Percentiles rank a stretch among this genome's conserved stretches.
Conservation (phyloP, 1,140 invertebrate genomes). For the Polypedilum vanderplanki region DNA sequence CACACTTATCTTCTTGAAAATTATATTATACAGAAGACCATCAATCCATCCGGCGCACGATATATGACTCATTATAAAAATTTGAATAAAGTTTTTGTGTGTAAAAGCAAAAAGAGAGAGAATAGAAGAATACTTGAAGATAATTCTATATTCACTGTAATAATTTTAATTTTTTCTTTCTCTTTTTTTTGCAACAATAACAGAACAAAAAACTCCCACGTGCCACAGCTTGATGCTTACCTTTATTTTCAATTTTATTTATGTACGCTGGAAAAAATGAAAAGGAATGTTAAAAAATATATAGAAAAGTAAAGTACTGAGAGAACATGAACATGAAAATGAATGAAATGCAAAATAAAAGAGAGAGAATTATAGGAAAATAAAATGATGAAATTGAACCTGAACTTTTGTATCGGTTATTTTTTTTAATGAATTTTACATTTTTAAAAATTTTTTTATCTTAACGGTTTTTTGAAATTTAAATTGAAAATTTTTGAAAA, state of each 20-base stretch:
- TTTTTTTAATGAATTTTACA: not conserved
- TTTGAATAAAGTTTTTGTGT: no score
- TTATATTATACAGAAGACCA: no score
- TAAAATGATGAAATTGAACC: no score
- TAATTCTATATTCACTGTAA: no score
- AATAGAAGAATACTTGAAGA: no score
- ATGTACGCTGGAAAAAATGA: not conserved
- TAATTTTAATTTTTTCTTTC: not conserved
- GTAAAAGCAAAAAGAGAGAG: no score
- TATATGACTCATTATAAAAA: no score
- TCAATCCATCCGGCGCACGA: no score
- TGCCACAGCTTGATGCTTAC: constrained; percentile 16
- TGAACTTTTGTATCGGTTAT: not conserved
- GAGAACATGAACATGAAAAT: not conserved
- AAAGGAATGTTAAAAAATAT: not conserved
- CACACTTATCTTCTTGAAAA: no score
- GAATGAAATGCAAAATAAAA: not conserved
- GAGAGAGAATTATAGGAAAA: not conserved
- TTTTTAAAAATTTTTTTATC: no score
- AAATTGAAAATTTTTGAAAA: no score
- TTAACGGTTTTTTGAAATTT: no score
- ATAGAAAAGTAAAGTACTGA: not conserved
- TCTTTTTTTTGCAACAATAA: not conserved
- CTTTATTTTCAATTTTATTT: not conserved
- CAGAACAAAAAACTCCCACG: constrained; percentile 16